phyloP scores from a whole-genome alignment of 2,888 invertebrate species.

The Spilarctia lutea region DNA sequence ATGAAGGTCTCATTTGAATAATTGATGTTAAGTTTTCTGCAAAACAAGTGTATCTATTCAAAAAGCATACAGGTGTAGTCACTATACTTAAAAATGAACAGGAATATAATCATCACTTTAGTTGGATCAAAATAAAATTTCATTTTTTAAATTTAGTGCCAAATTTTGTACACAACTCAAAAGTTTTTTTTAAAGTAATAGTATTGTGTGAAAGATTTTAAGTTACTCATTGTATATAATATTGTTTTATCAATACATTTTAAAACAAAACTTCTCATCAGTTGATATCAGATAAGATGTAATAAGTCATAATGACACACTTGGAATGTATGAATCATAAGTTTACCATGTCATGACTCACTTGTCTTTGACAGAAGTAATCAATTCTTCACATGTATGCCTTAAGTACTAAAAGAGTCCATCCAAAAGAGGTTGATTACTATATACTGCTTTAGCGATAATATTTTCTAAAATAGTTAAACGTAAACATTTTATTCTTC shows the following conservation, averaged over 20 bases:
- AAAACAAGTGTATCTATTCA: conserved; percentile 30
- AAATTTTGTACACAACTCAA: conserved; percentile 42
- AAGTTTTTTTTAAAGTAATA: not conserved
- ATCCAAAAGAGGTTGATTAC: conserved; percentile 50
- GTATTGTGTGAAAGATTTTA: not conserved
- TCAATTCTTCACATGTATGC: conserved; percentile 38
- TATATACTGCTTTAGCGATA: conserved; percentile 44
- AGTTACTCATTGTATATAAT: not conserved
- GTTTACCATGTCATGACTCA: conserved; percentile 49
- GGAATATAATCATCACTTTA: conserved; percentile 11
- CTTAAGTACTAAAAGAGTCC: conserved; percentile 46
- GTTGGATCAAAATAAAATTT: not conserved
- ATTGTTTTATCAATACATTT: not conserved
- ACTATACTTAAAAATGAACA: conserved; percentile 44
- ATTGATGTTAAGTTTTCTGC: conserved; percentile 16
- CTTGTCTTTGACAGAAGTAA: conserved; percentile 38
- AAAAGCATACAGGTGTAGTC: conserved; percentile 31
- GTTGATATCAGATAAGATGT: conserved; percentile 24
- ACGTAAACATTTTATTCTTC: conserved; percentile 37
- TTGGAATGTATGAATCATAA: conserved; percentile 48
- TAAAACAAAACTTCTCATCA: not conserved
- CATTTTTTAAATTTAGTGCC: conserved; percentile 54
- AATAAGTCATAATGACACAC: conserved; percentile 36
- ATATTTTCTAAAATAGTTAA: conserved; percentile 20
- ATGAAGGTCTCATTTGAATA: conserved; percentile 37